Evolutionary conservation across 2,888 invertebrate genomes (phyloP).

Genomic region (Aleiodes testaceus): DNA sequence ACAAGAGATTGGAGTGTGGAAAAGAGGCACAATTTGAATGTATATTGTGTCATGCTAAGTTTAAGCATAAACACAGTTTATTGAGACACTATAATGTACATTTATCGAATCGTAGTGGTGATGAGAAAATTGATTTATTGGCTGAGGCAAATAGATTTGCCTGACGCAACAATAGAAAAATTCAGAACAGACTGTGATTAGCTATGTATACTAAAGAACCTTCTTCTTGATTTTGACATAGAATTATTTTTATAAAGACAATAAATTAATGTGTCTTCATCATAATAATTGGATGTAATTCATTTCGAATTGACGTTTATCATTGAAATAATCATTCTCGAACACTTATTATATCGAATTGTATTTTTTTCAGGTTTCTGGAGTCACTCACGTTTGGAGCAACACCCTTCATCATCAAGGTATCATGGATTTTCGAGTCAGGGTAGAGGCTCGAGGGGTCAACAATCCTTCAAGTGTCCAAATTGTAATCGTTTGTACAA

Average conservation of each 20-base stretch:
- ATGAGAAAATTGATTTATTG: slow-evolving; percentile 25
- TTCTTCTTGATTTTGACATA: slow-evolving; percentile 2
- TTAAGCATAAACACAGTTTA: slow-evolving; percentile 69
- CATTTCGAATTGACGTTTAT: slow-evolving; percentile 2
- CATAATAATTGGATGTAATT: not conserved
- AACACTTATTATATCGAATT: slow-evolving; percentile 34
- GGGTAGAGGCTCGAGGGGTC: slow-evolving; percentile 51
- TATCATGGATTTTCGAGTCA: slow-evolving; percentile 1
- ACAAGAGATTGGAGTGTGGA: slow-evolving; percentile 74
- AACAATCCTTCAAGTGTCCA: slow-evolving; percentile 75
- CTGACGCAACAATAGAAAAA: not conserved
- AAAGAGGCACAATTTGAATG: slow-evolving; percentile 74
- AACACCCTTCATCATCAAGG: slow-evolving; percentile 22
- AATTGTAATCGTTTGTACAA: slow-evolving; percentile 73
- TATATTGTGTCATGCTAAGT: slow-evolving; percentile 67
- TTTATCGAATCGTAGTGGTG: slow-evolving; percentile 44
- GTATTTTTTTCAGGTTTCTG: slow-evolving; percentile 62
- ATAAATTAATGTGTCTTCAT: not conserved
- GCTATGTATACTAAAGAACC: not conserved
- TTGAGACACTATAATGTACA: slow-evolving; percentile 60
- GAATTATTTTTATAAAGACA: not conserved
- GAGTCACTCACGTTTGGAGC: slow-evolving; percentile 42
- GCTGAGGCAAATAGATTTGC: not conserved
- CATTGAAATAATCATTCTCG: slow-evolving; percentile 3
- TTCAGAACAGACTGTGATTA: slow-evolving; percentile 21